phyloP scores from a whole-genome alignment of 2,113 vertebrate species.

The Alaudala cheleensis region DNA sequence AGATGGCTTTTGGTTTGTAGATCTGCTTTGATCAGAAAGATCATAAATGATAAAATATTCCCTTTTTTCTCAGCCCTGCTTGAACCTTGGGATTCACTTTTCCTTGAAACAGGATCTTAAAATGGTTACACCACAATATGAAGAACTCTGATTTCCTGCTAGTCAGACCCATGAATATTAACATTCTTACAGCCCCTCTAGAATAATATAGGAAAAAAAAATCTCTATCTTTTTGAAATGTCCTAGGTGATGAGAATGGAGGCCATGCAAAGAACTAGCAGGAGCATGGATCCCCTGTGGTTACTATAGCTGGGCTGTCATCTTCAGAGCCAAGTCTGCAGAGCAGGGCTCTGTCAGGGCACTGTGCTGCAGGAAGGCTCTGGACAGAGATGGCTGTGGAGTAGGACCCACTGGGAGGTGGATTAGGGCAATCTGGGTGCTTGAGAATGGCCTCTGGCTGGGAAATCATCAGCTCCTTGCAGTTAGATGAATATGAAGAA shows the following conservation, averaged over 20 bases:
- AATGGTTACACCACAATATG: neutral
- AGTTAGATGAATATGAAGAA: neutral
- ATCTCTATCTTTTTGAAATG: neutral
- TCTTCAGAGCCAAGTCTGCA: neutral
- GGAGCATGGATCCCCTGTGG: neutral
- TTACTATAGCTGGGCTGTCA: neutral
- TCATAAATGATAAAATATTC: conserved; percentile 52
- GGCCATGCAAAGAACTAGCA: neutral
- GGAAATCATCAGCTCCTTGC: neutral
- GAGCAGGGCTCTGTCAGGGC: neutral
- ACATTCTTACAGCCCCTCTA: neutral
- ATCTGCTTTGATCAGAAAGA: conserved; percentile 46
- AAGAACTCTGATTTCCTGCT: conserved; percentile 13
- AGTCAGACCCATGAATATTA: conserved; percentile 45
- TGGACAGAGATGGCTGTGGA: neutral
- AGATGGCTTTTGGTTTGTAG: conserved; percentile 21
- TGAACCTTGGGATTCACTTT: conserved; percentile 46
- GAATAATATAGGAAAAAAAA: neutral
- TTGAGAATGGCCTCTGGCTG: rapidly evolving
- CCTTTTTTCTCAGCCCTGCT: conserved; percentile 35
- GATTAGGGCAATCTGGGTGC: neutral
- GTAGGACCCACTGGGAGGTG: neutral
- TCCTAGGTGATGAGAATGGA: neutral
- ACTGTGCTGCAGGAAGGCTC: neutral
- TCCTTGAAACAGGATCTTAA: conserved; percentile 24